Conservation (phyloP, 2,797 vertebrate genomes). For the Vireo griseus region DNA sequence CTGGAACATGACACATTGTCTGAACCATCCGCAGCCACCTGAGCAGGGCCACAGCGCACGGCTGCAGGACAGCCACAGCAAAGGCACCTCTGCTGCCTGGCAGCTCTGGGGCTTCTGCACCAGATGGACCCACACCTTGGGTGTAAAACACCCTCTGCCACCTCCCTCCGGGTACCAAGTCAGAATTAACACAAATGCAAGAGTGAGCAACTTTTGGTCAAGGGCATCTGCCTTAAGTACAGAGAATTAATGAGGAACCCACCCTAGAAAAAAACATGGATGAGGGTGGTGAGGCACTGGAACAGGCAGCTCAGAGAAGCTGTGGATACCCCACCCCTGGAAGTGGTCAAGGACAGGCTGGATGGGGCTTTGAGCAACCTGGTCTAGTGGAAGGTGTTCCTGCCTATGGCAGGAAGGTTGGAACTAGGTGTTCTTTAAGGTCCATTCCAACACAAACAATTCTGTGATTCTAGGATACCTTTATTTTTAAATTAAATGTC, state of each 20-base stretch:
- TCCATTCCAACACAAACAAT: background rate
- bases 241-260: background rate
- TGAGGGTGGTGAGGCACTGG: background rate
- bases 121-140: accelerated
- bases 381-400: background rate
- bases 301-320: background rate
- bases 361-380: background rate
- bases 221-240: background rate
- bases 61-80: background rate
- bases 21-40: background rate
- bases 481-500: background rate
- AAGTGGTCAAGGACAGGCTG: background rate
- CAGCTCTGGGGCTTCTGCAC: accelerated
- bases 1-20: accelerated
- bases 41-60: accelerated
- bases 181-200: background rate
- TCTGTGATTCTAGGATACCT: background rate
- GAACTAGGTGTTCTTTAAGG: background rate
- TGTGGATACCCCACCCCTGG: background rate
- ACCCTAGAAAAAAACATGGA: background rate
- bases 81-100: background rate
- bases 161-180: accelerated
- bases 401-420: background rate
- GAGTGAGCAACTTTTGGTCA: background rate
- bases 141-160: background rate